These are phyloP conservation scores for Regulus satrapa DNA, from an alignment of 2,113 vertebrate species.

Conservation along the genomic window DNA sequence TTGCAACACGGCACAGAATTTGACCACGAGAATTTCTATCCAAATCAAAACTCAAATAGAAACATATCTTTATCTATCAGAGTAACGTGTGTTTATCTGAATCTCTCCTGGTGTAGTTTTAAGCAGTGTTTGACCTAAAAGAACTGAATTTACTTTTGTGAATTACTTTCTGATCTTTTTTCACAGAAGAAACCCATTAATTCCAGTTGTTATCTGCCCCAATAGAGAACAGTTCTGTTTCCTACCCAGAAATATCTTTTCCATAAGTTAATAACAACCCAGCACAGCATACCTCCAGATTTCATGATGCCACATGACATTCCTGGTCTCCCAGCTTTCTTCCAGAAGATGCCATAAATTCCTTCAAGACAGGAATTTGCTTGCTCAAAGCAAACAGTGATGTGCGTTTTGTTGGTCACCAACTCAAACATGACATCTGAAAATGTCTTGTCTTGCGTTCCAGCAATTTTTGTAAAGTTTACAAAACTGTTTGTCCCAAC, in stretches of 20 bases:
- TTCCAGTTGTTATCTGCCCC: neutral
- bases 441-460: rapidly evolving
- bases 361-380: rapidly evolving
- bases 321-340: rapidly evolving
- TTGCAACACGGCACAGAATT: neutral
- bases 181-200: neutral
- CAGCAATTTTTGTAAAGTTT: rapidly evolving
- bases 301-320: rapidly evolving
- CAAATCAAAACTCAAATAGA: neutral
- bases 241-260: neutral
- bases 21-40: neutral
- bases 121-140: neutral
- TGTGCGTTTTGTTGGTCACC: rapidly evolving
- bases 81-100: neutral
- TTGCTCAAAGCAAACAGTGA: neutral
- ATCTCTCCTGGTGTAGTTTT: neutral
- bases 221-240: neutral
- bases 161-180: neutral
- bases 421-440: neutral
- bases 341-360: neutral
- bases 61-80: neutral
- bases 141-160: neutral
- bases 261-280: neutral
- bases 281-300: neutral
- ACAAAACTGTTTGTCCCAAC: rapidly evolving